Conservation (phyloP, 53 echinoderm and acorn worm species). For the Holothuria leucospilota region DNA sequence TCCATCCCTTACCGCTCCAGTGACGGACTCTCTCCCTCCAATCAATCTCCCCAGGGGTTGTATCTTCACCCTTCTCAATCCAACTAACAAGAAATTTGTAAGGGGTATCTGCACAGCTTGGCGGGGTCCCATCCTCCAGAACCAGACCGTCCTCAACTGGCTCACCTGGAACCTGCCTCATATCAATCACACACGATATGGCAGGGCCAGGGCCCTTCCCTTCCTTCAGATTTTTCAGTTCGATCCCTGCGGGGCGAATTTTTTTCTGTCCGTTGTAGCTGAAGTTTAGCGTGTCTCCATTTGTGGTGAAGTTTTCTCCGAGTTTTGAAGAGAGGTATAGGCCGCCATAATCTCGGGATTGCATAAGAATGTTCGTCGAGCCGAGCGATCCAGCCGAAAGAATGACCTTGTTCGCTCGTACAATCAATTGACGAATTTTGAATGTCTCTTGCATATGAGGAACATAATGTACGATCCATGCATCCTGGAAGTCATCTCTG, state of each 20-base stretch:
- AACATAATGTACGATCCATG: constrained; percentile 62
- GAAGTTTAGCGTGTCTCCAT: constrained; percentile 63
- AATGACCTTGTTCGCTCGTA: constrained; percentile 60
- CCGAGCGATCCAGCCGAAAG: constrained; percentile 65
- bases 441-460: constrained; percentile 48
- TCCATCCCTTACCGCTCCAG: constrained; percentile 55
- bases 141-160: constrained; percentile 59
- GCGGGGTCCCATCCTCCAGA: constrained; percentile 71
- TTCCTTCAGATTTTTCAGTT: constrained; percentile 55
- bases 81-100: constrained; percentile 62
- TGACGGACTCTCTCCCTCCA: constrained; percentile 57
- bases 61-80: constrained; percentile 47
- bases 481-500: constrained; percentile 44
- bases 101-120: constrained; percentile 41
- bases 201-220: constrained; percentile 67
- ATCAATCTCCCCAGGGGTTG: constrained; percentile 68
- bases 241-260: constrained; percentile 62
- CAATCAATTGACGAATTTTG: constrained; percentile 51
- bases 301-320: constrained; percentile 68
- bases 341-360: constrained; percentile 53
- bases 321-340: constrained; percentile 42
- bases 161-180: constrained; percentile 54
- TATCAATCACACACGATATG: constrained; percentile 59
- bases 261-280: constrained; percentile 62
- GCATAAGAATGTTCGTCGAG: constrained; percentile 64